Evolutionary conservation across 2,113 vertebrate species (phyloP).

Genomic region (Neofelis nebulosa): DNA sequence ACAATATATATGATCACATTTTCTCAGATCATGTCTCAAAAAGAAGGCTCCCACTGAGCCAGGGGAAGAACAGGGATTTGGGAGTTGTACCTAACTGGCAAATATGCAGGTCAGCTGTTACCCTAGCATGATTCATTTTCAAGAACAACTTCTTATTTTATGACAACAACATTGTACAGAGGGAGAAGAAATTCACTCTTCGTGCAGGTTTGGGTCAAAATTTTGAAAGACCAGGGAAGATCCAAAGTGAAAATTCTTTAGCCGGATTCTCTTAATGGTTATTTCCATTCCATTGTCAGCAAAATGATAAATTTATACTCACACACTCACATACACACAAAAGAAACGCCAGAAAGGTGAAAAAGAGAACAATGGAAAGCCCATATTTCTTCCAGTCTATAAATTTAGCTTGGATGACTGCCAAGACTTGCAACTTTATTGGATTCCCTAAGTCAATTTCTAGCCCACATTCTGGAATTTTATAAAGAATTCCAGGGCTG

Average conservation of each 20-base stretch:
- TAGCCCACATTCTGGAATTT: conserved; percentile 79
- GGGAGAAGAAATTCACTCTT: conserved; percentile 52
- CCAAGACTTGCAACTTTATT: conserved; percentile 78
- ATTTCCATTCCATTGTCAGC: conserved; percentile 50
- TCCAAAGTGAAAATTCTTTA: conserved; percentile 59
- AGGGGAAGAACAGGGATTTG: not conserved
- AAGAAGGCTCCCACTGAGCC: not conserved
- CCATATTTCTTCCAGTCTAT: conserved; percentile 81
- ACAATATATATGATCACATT: conserved; percentile 64
- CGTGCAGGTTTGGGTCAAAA: conserved; percentile 63
- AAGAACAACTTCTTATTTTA: conserved; percentile 42
- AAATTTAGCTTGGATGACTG: conserved; percentile 80
- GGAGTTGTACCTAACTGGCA: conserved; percentile 12
- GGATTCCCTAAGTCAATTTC: conserved; percentile 80
- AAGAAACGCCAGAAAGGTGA: conserved; percentile 75
- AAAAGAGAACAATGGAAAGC: conserved; percentile 80
- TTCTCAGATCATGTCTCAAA: conserved; percentile 56
- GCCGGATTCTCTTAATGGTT: conserved; percentile 20
- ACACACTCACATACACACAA: conserved; percentile 28
- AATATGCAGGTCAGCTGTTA: not conserved
- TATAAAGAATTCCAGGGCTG: conserved; percentile 76
- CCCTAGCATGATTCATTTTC: conserved; percentile 24
- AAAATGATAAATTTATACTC: conserved; percentile 75
- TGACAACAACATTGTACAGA: conserved; percentile 42
- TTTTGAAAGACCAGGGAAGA: conserved; percentile 49